phyloP scores from a whole-genome alignment of 2,797 vertebrate genomes.

The Anguilla obscura region DNA sequence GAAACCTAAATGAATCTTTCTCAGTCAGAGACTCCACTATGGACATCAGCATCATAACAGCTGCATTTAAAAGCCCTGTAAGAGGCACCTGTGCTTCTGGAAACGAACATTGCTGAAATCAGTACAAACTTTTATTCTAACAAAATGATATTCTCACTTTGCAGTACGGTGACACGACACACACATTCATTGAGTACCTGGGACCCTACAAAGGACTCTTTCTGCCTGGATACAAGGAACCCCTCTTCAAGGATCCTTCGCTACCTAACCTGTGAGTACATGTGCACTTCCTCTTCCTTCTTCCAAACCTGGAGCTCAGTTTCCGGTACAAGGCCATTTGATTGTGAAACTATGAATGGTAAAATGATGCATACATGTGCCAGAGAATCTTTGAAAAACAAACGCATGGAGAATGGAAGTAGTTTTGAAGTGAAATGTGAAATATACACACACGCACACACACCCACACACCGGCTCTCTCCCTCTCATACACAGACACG shows the following conservation, averaged over 20 bases:
- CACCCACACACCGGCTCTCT: neutral
- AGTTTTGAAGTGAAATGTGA: neutral
- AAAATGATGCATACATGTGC: neutral
- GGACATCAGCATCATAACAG: neutral
- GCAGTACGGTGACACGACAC: slow-evolving; percentile 82
- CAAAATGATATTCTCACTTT: neutral
- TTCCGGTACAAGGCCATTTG: neutral
- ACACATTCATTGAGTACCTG: slow-evolving; percentile 79
- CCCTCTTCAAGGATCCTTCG: slow-evolving; percentile 71
- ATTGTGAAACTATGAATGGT: neutral
- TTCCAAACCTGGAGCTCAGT: neutral
- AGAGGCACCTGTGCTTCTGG: neutral
- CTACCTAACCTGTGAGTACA: slow-evolving; percentile 76
- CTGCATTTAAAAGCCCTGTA: neutral
- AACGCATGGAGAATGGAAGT: too few species aligned
- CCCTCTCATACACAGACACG: too few species aligned
- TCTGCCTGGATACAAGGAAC: slow-evolving; percentile 74
- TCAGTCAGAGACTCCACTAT: neutral
- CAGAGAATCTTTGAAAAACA: neutral
- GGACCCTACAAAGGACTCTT: slow-evolving; percentile 76
- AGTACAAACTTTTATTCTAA: neutral
- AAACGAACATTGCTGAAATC: neutral
- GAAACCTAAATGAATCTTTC: too few species aligned
- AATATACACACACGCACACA: neutral
- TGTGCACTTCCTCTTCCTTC: neutral